phyloP scores from a whole-genome alignment of 2,888 invertebrate genomes.

The Tanytarsus gracilentus region DNA sequence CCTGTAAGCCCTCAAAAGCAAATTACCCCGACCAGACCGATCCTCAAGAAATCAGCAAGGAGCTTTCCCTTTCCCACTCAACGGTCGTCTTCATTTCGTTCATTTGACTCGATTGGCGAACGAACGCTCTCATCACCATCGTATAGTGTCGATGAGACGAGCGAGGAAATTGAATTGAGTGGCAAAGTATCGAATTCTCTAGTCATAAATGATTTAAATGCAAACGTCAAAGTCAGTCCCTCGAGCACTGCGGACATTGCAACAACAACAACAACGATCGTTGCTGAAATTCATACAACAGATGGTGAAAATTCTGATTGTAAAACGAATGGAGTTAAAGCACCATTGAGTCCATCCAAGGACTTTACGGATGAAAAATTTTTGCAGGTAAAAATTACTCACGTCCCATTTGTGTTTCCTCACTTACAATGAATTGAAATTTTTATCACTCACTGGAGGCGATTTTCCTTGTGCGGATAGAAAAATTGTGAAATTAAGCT shows the following conservation, averaged over 20 bases:
- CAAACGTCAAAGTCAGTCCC: background rate
- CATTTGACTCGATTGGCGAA: slow-evolving; percentile 9
- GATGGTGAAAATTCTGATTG: background rate
- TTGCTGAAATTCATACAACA: background rate
- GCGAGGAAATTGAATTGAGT: slow-evolving; percentile 21
- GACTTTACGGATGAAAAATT: background rate
- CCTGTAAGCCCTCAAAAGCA: slow-evolving; percentile 31
- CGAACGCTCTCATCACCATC: slow-evolving; percentile 17
- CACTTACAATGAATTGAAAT: too few relatives aligned
- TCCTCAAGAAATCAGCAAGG: slow-evolving; percentile 14
- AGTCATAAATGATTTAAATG: slow-evolving; percentile 2
- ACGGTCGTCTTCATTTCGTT: slow-evolving; percentile 2
- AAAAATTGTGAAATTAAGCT: too few relatives aligned
- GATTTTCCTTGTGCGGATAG: too few relatives aligned
- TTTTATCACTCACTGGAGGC: too few relatives aligned
- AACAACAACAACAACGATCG: slow-evolving; percentile 1
- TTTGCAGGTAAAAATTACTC: slow-evolving; percentile 6
- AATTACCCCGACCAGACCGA: background rate
- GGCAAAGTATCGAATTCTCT: slow-evolving; percentile 14
- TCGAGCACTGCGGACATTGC: background rate
- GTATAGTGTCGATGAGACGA: slow-evolving; percentile 26
- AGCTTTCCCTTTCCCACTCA: slow-evolving; percentile 15
- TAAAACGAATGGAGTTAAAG: background rate
- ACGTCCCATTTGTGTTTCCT: background rate
- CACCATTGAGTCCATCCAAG: background rate